Evolutionary conservation across 2,888 invertebrate species (phyloP).

Genomic region (Trichacis sp.): DNA sequence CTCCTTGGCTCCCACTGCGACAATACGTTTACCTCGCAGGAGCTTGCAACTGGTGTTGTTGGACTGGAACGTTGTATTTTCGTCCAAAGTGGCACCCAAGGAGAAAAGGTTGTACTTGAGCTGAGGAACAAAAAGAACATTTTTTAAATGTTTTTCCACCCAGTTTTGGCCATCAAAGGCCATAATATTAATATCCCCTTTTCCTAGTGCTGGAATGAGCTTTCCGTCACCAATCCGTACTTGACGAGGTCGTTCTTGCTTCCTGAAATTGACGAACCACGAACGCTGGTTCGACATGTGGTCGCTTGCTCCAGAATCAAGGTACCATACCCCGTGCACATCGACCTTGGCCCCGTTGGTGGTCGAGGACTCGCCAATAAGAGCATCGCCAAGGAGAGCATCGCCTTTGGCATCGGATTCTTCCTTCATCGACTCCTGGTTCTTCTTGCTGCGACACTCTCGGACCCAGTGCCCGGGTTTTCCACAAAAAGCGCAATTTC

Average conservation of each 20-base stretch:
- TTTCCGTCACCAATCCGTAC: slow-evolving; percentile 36
- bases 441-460: too few relatives aligned
- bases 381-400: too few relatives aligned
- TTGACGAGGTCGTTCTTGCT: not conserved
- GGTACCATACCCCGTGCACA: too few relatives aligned
- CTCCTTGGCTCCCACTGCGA: slow-evolving; percentile 23
- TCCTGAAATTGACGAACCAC: slow-evolving; percentile 29
- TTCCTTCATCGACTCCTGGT: too few relatives aligned
- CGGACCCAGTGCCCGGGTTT: too few relatives aligned
- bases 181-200: slow-evolving; percentile 33
- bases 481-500: too few relatives aligned
- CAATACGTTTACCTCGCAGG: not conserved
- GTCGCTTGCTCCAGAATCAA: slow-evolving; percentile 27
- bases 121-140: slow-evolving; percentile 20
- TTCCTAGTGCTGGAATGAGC: slow-evolving; percentile 20
- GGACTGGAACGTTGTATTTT: slow-evolving; percentile 26
- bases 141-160: slow-evolving; percentile 28
- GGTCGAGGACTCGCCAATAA: too few relatives aligned
- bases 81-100: slow-evolving; percentile 27
- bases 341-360: too few relatives aligned
- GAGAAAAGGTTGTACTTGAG: slow-evolving; percentile 23
- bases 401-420: too few relatives aligned
- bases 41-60: slow-evolving; percentile 18
- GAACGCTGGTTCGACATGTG: slow-evolving; percentile 35
- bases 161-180: slow-evolving; percentile 36